A percentile compares a stretch with the other conserved stretches of the same genome.
phyloP scores from a whole-genome alignment of 2,888 invertebrate genomes.

The Watsonalla cultraria region DNA sequence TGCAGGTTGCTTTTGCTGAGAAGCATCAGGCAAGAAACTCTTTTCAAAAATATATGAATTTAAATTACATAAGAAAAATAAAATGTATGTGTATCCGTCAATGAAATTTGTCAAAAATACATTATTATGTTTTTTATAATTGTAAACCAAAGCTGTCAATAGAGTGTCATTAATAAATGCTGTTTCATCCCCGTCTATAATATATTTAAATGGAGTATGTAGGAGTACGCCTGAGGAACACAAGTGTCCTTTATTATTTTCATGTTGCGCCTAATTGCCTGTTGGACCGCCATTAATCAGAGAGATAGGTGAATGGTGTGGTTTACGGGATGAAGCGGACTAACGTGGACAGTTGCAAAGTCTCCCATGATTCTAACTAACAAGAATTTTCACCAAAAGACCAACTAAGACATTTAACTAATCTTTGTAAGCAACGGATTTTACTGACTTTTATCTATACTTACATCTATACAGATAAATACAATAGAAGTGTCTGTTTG shows the following conservation, averaged over 20 bases:
- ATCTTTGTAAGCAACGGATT: too few species aligned
- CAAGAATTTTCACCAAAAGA: neutral
- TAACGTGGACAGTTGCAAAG: neutral
- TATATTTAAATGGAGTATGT: constrained; percentile 24
- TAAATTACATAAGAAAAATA: too few species aligned
- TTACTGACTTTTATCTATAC: too few species aligned
- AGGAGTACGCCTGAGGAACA: constrained; percentile 19
- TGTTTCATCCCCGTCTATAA: constrained; percentile 9
- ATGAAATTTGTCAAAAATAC: too few species aligned
- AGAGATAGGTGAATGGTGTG: constrained; percentile 4
- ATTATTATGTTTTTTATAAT: too few species aligned
- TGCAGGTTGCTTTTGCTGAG: too few species aligned
- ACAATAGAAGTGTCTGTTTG: too few species aligned
- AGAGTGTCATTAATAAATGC: neutral
- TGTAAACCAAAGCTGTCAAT: too few species aligned
- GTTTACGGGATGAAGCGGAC: neutral
- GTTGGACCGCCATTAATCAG: constrained; percentile 46
- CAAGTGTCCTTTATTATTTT: constrained; percentile 56
- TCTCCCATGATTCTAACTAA: neutral
- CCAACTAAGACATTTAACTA: neutral
- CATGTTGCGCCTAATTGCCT: constrained; percentile 49
- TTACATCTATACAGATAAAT: too few species aligned
- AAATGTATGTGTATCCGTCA: too few species aligned
- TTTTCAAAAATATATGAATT: too few species aligned
- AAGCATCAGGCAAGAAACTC: too few species aligned